Base-by-base conservation (phyloP, 1,140 invertebrate genomes). In the Drosophila insularis region DNA sequence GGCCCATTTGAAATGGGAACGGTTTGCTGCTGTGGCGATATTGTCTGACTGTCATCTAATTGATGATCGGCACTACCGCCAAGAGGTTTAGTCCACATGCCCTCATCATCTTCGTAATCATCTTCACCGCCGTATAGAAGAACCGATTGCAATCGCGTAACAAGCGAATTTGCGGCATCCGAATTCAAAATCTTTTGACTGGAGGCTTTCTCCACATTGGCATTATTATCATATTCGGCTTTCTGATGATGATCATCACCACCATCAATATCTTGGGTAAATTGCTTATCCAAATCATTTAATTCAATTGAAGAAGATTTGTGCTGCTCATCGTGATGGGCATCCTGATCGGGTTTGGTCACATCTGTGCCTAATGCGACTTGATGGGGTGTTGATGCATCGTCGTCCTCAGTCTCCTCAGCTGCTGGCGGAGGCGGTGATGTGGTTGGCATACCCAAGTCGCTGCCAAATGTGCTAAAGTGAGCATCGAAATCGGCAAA, bases 401-500 rank as follows among this genome's bases (percentile, higher is more conserved):
- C 46, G 5, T 65, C 39, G 4, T 61, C 27, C 27, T 27, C 73
- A n/a, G 53, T 37, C 2, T 40, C 35, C 13, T 61, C 32, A 58
- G 8, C 14, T 19, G 14, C 14, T 19, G 31, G 27, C 0, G 17
- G 55, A 1, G 63, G 58, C 2, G 55, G 37, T 31, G 63, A 54
- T 6, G 55, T 69, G 2, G 56, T 46, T 2, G 84, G 71, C 60
- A 80, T 65, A 4, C 90, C 86, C 37, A 91, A 63, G 73, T 91
- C 90, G 17, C 85, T 91, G 58, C 76, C 61, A 35, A 86, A 90
- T 4, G 77, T 90, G 59, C 87, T 87, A 17, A 91, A 91, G 59
- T 91, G 89, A 6, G 90, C 80, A 81, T 91, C 86, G 14, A 91
- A 91, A 60, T 91, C 90, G 23, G 90, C 90, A 78, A 91, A 91